phyloP scores from a whole-genome alignment of 2,113 vertebrate genomes.

The Syngnathus typhle region DNA sequence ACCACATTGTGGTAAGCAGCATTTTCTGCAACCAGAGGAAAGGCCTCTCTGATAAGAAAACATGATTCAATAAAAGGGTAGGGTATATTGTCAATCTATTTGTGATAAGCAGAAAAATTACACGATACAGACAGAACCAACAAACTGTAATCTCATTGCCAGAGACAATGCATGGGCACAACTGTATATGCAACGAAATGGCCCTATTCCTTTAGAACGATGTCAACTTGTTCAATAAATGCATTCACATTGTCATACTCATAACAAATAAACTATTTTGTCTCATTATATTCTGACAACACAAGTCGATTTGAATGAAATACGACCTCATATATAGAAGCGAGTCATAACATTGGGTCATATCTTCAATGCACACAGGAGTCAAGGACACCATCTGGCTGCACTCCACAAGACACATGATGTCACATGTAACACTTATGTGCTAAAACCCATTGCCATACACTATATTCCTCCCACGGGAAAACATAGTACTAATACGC shows the following conservation, averaged over 20 bases:
- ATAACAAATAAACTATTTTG: slow-evolving; percentile 2
- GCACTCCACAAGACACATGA: slow-evolving; percentile 48
- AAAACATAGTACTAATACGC: slow-evolving; percentile 15
- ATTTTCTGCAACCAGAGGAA: not conserved
- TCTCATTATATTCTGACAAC: slow-evolving; percentile 9
- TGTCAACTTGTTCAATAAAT: not conserved
- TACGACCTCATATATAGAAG: slow-evolving; percentile 37
- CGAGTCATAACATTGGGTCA: slow-evolving; percentile 34
- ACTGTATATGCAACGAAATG: not conserved
- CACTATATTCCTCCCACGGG: slow-evolving; percentile 34
- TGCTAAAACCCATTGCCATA: slow-evolving; percentile 50
- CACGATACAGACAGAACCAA: not conserved
- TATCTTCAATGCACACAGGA: slow-evolving; percentile 42
- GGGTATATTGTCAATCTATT: no score
- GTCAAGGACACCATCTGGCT: slow-evolving; percentile 65
- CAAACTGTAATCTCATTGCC: not conserved
- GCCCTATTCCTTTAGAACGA: not conserved
- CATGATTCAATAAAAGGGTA: no score
- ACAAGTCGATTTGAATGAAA: slow-evolving; percentile 18
- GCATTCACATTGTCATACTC: not conserved
- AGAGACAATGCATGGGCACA: not conserved
- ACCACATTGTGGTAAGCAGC: not conserved
- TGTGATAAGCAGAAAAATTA: no score
- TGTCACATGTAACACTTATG: slow-evolving; percentile 33
- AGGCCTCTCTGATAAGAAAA: not conserved